A percentile compares a stretch with the other conserved stretches of the same genome.
Evolutionary conservation across 2,888 invertebrate genomes (phyloP).

Genomic region (Rhagonycha lutea): DNA sequence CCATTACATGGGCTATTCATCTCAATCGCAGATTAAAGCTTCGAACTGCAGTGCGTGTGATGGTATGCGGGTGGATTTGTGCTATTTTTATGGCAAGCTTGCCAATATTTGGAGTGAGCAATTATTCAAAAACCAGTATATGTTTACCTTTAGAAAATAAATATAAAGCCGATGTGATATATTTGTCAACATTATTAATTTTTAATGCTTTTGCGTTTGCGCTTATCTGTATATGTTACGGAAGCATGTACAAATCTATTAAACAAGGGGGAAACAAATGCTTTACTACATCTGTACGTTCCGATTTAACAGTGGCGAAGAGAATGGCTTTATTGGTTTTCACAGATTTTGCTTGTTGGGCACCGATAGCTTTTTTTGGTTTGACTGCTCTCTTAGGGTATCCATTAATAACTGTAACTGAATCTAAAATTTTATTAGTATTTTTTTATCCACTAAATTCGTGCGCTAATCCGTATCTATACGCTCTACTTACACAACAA

Average conservation of each 20-base stretch:
- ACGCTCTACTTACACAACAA: slow-evolving; percentile 69
- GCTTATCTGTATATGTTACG: slow-evolving; percentile 66
- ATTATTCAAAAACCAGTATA: slow-evolving; percentile 69
- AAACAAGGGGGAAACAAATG: slow-evolving; percentile 59
- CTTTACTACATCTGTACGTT: slow-evolving; percentile 54
- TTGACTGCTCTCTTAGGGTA: slow-evolving; percentile 66
- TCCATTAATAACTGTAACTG: slow-evolving; percentile 63
- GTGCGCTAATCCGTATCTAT: slow-evolving; percentile 71
- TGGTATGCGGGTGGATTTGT: slow-evolving; percentile 64
- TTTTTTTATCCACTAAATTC: slow-evolving; percentile 73
- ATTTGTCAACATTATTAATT: slow-evolving; percentile 60
- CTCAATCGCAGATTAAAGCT: slow-evolving; percentile 64
- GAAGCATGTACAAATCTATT: slow-evolving; percentile 66
- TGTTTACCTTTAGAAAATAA: slow-evolving; percentile 68
- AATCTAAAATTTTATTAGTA: slow-evolving; percentile 63
- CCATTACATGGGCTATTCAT: slow-evolving; percentile 65
- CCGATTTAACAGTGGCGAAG: slow-evolving; percentile 62
- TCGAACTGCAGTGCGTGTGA: slow-evolving; percentile 61
- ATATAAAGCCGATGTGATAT: slow-evolving; percentile 59
- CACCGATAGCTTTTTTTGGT: slow-evolving; percentile 70
- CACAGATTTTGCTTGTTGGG: slow-evolving; percentile 66
- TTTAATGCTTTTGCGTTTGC: slow-evolving; percentile 67
- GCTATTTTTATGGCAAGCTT: slow-evolving; percentile 62
- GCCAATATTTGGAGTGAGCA: slow-evolving; percentile 66
- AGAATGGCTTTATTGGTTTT: slow-evolving; percentile 70